Base-by-base conservation (phyloP, 2,113 vertebrate genomes). In the Mesoclemmys tuberculata region DNA sequence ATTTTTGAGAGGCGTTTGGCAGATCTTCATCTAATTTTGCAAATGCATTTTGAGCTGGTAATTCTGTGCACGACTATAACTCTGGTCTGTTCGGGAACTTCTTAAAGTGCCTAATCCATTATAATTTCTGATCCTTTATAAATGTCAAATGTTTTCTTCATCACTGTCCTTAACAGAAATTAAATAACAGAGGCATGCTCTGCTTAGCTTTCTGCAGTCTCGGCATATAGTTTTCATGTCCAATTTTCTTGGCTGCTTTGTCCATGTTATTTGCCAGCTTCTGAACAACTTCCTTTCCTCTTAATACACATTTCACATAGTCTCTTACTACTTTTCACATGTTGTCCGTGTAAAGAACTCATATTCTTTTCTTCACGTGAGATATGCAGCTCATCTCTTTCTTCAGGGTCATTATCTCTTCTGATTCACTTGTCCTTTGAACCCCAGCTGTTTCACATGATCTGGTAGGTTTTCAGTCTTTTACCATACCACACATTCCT, bases 291-390 rank as follows among this genome's bases (percentile, higher is more conserved):
- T 86, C 22, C 10, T 93, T 93, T 94, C 82, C 82, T 88, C 68
- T 92, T 35, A 58, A 82, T 10, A 82, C 52, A 88, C 14, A 87
- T 94, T 95, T 93, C 77, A 91, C n/a, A 85, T 86, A 87, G 91
- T 2, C 2, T 81, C 3, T 1, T 68, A 44, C 27, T 90, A 77
- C 64, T 92, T 96, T 74, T 92, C 35, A 92, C 4, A 6, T 54
- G 46, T 27, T 91, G 18, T 19, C 56, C 44, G 51, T 31, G 74
- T 54, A 83, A 93, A 93, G 48, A 86, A 83, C 10, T 71, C 44
- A 58, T 44, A 5, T 87, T 83, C 68, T n/a, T 90, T 86, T 84
- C n/a, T 82, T 88, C 31, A 74, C 75, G n/a, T 49, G 22, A 93
- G 46, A 90, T 3, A 79, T 31, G 8, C 7, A 79, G 51, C 41